Conservation (phyloP, 92 coral and sea anemone species). For the Siderastrea radians region DNA sequence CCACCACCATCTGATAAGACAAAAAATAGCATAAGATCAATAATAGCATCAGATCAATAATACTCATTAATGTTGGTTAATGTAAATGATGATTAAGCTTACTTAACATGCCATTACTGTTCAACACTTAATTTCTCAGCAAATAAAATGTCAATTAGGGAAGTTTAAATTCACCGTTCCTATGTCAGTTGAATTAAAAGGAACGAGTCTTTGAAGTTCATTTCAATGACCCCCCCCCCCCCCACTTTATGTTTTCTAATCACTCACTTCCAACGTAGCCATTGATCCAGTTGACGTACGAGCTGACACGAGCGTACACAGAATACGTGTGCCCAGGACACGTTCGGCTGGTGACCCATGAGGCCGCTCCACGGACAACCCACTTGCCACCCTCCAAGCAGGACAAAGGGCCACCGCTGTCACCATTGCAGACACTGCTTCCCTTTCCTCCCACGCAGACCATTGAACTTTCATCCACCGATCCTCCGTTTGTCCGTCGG, state of each 20-base stretch:
- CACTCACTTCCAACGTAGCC: slow-evolving; percentile 43
- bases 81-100: too few relatives aligned
- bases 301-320: slow-evolving; percentile 75
- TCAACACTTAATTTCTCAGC: too few relatives aligned
- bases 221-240: background rate
- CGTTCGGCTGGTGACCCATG: slow-evolving; percentile 67
- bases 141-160: too few relatives aligned
- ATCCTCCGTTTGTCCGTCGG: slow-evolving; percentile 28
- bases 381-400: slow-evolving; percentile 63
- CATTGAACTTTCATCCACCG: slow-evolving; percentile 65
- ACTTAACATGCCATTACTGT: too few relatives aligned
- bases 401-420: slow-evolving; percentile 74
- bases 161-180: too few relatives aligned
- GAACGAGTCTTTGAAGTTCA: too few relatives aligned
- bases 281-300: slow-evolving; percentile 68
- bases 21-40: background rate
- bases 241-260: background rate
- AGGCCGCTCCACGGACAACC: slow-evolving; percentile 78
- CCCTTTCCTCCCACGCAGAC: slow-evolving; percentile 74
- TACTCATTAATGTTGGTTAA: too few relatives aligned
- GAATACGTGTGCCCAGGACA: slow-evolving; percentile 63
- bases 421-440: slow-evolving; percentile 74
- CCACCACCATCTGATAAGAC: slow-evolving; percentile 2
- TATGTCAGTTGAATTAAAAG: too few relatives aligned
- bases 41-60: background rate